These are phyloP conservation scores for Zosterops pallidus DNA, from an alignment of 2,113 vertebrate species.

Conservation along the genomic window DNA sequence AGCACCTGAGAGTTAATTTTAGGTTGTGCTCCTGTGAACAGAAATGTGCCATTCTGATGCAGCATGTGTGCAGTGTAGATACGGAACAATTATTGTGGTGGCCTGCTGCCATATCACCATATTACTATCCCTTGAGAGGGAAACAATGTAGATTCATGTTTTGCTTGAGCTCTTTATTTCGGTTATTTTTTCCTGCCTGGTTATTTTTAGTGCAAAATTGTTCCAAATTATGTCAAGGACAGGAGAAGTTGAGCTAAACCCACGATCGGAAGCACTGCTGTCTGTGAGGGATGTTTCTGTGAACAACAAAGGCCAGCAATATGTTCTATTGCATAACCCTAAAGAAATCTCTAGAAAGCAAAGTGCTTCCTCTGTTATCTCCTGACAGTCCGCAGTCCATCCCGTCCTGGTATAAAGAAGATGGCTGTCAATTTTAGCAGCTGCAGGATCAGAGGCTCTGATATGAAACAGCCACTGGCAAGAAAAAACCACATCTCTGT, in stretches of 20 bases:
- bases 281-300: not conserved
- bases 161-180: conserved; percentile 26
- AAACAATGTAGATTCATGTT: not conserved
- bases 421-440: not conserved
- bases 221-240: conserved; percentile 13
- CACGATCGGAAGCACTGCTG: accelerated
- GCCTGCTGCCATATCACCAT: not conserved
- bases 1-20: not conserved
- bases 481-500: accelerated
- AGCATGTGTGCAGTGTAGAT: not conserved
- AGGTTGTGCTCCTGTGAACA: not conserved
- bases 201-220: conserved; percentile 35
- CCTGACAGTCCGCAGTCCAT: not conserved
- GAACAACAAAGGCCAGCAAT: not conserved
- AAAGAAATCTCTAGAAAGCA: conserved; percentile 4
- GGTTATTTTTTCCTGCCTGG: conserved; percentile 1
- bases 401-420: accelerated
- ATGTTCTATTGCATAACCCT: not conserved
- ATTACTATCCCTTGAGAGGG: not conserved
- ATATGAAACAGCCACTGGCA: not conserved
- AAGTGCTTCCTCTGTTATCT: not conserved
- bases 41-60: not conserved
- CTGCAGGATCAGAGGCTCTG: not conserved
- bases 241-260: not conserved
- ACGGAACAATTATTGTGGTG: not conserved